Conservation (phyloP, 2,797 vertebrate genomes). For the Sparidentex hasta region DNA sequence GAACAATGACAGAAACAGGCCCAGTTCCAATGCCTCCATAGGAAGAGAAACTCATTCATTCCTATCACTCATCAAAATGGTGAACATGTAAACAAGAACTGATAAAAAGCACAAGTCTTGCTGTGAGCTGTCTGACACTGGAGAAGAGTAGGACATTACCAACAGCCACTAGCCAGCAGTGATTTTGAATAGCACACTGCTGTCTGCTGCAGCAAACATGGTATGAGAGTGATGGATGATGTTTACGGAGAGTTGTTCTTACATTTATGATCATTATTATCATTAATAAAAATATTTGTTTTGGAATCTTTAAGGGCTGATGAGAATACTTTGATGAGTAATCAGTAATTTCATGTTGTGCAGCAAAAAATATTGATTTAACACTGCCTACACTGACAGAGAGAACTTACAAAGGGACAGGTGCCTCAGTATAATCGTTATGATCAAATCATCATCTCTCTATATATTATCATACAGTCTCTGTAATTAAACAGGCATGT, state of each 20-base stretch:
- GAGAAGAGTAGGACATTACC: not conserved
- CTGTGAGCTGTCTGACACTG: not conserved
- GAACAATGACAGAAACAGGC: too few relatives aligned
- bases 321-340: not conserved
- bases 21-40: not conserved
- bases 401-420: too few relatives aligned
- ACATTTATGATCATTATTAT: not conserved
- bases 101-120: not conserved
- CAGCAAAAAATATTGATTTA: not conserved
- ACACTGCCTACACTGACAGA: too few relatives aligned
- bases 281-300: not conserved
- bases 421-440: not conserved
- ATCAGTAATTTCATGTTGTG: not conserved
- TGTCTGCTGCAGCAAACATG: not conserved
- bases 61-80: not conserved
- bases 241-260: not conserved
- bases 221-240: not conserved
- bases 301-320: not conserved
- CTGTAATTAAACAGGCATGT: too few relatives aligned
- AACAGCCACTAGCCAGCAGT: not conserved
- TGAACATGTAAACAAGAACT: conserved; percentile 19
- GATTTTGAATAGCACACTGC: not conserved
- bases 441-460: too few relatives aligned
- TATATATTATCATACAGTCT: too few relatives aligned
- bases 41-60: conserved; percentile 2